Evolutionary conservation across 2,888 invertebrate genomes (phyloP).

Genomic region (Erebia aethiops): DNA sequence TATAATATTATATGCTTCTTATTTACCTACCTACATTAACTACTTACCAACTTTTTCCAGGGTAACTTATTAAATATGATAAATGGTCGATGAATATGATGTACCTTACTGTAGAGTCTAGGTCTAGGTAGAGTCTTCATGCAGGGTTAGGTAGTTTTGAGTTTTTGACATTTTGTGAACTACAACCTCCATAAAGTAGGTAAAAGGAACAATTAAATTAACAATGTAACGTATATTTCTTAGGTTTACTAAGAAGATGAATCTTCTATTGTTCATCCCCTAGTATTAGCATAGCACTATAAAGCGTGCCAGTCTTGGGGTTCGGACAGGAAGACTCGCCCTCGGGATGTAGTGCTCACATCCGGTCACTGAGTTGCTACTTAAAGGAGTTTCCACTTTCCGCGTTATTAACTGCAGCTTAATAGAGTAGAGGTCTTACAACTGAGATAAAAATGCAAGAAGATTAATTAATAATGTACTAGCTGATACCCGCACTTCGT

Average conservation of each 20-base stretch:
- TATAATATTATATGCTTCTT: too few relatives aligned
- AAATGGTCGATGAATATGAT: too few relatives aligned
- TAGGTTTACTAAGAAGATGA: slow-evolving; percentile 14
- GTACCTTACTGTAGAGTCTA: not conserved
- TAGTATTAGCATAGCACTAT: slow-evolving; percentile 45
- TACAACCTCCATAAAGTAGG: not conserved
- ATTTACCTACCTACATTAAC: too few relatives aligned
- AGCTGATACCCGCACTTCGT: too few relatives aligned
- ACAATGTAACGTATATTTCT: slow-evolving; percentile 16
- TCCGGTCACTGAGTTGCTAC: slow-evolving; percentile 59
- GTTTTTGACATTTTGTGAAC: too few relatives aligned
- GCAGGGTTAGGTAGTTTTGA: too few relatives aligned
- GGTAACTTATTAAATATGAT: too few relatives aligned
- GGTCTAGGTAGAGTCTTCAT: too few relatives aligned
- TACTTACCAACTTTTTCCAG: too few relatives aligned
- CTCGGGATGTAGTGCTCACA: slow-evolving; percentile 63
- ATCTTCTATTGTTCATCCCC: slow-evolving; percentile 11
- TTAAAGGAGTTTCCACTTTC: slow-evolving; percentile 80
- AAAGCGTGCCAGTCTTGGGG: slow-evolving; percentile 46
- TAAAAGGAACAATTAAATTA: not conserved
- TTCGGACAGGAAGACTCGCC: slow-evolving; percentile 64
- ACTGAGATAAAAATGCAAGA: slow-evolving; percentile 22
- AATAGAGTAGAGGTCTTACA: slow-evolving; percentile 38
- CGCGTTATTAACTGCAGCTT: slow-evolving; percentile 68
- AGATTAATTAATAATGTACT: not conserved